Evolutionary conservation across 2,888 invertebrate genomes (phyloP).

Genomic region (Bombyx huttoni): DNA sequence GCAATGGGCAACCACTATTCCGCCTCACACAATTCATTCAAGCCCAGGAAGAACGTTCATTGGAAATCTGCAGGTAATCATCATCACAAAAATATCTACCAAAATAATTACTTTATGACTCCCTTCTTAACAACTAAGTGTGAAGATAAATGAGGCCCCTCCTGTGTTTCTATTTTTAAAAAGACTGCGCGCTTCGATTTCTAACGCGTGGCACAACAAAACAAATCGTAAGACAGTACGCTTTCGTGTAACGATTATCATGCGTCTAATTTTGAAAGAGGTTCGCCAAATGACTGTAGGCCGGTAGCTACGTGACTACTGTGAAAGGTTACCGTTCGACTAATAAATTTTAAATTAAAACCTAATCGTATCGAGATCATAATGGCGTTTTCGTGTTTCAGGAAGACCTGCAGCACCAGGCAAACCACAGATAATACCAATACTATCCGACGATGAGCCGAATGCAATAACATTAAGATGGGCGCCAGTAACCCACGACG

Average conservation of each 20-base stretch:
- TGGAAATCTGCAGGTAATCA: conserved; percentile 88
- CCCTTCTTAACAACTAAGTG: conserved; percentile 5
- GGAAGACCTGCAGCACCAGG: conserved; percentile 87
- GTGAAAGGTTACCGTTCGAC: conserved; percentile 23
- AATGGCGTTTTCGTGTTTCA: conserved; percentile 42
- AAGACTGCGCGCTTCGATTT: conserved; percentile 54
- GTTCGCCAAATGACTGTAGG: conserved; percentile 43
- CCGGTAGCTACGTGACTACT: conserved; percentile 18
- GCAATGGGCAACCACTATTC: conserved; percentile 71
- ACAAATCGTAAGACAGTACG: conserved; percentile 63
- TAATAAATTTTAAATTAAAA: conserved; percentile 10
- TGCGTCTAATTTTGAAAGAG: conserved; percentile 58
- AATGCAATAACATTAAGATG: conserved; percentile 87
- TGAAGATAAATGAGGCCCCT: conserved; percentile 24
- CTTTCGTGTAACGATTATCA: conserved; percentile 63
- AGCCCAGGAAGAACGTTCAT: conserved; percentile 83
- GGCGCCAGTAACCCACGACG: conserved; percentile 86
- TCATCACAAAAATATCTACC: conserved; percentile 10
- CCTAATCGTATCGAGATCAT: conserved; percentile 8
- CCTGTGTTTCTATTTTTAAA: conserved; percentile 56
- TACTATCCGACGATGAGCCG: conserved; percentile 79
- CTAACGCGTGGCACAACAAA: conserved; percentile 67
- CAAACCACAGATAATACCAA: conserved; percentile 84
- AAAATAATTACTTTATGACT: conserved; percentile 8
- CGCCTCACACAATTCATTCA: conserved; percentile 54